Evolutionary conservation across 2,888 invertebrate genomes (phyloP), one percentile per base, ranked within the genome.

Genomic region (Standfussiana lucernea): DNA sequence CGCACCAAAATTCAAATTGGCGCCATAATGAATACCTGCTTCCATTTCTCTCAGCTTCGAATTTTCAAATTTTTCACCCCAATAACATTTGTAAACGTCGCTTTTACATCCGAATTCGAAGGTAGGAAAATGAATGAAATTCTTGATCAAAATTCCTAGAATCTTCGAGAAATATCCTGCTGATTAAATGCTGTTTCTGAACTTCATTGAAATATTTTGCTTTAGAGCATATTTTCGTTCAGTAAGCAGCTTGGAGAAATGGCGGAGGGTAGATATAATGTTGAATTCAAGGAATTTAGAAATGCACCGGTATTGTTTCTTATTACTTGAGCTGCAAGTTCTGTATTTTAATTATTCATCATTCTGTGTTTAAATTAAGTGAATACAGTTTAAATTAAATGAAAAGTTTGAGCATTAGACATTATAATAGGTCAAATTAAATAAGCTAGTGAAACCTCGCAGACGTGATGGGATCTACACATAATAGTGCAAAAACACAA

Each of bases 21-120:
- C 10, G 6, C 32, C 21, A 37, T 84, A 66, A 77, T 84, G 47
- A 69, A 74, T 80, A 61, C 71, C 71, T n/a, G n/a, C n/a, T 69
- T 15, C 42, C 67, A 84, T 84, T 68, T 65, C 71, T 68, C 67
- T 28, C 28, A 53, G 13, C 21, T 68, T 35, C 21, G 37, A 28
- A 61, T 62, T 61, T 59, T 75, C 21, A 80, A 73, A 83, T 65
- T 77, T 77, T 84, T 84, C 65, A 74, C 45, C 24, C 47, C 37
- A 73, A 75, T 79, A 56, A 71, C 71, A 84, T 83, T 83, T 77
- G 73, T 84, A 74, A 74, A 84, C 50, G 81, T 80, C 84, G 50
- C 65, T 61, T 62, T 66, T 50, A 65, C 59, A 68, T 21, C 24
- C 35, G 35, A 50, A 42, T 56, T 71, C 28, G 15, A 64, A 65